phyloP scores from a whole-genome alignment of 1,140 invertebrate species.

The Chelonus insularis region DNA sequence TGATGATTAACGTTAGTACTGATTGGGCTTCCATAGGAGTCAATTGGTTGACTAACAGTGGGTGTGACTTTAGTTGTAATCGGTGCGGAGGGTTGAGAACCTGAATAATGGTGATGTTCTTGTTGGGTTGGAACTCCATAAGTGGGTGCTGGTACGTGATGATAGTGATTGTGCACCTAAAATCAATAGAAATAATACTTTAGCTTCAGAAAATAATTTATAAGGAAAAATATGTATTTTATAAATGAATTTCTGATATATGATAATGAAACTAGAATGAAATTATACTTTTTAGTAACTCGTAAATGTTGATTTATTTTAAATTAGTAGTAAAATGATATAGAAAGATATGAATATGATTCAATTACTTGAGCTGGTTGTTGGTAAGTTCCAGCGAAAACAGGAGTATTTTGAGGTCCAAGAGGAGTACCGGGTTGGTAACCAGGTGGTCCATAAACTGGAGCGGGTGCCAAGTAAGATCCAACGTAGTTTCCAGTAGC shows the following conservation, averaged over 20 bases:
- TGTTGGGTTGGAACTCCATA: slow-evolving; percentile 4
- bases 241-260: background rate
- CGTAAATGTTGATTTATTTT: no score
- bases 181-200: no score
- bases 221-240: background rate
- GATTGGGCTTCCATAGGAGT: no score
- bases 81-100: background rate
- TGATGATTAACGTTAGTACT: no score
- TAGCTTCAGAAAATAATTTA: background rate
- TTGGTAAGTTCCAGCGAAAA: no score
- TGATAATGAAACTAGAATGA: background rate
- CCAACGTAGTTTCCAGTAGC: slow-evolving; percentile 26
- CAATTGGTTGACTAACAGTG: background rate
- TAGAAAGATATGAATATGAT: no score
- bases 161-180: background rate
- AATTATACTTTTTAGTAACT: no score
- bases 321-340: no score
- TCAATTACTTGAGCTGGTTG: background rate
- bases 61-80: background rate
- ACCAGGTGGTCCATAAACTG: slow-evolving; percentile 27
- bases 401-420: background rate
- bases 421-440: background rate
- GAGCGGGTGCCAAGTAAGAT: slow-evolving; percentile 10
- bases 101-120: background rate
- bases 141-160: background rate